Evolutionary conservation across 2,113 vertebrate genomes (phyloP), one percentile per base, ranked within the genome.

Genomic region (Ochotona princeps): DNA sequence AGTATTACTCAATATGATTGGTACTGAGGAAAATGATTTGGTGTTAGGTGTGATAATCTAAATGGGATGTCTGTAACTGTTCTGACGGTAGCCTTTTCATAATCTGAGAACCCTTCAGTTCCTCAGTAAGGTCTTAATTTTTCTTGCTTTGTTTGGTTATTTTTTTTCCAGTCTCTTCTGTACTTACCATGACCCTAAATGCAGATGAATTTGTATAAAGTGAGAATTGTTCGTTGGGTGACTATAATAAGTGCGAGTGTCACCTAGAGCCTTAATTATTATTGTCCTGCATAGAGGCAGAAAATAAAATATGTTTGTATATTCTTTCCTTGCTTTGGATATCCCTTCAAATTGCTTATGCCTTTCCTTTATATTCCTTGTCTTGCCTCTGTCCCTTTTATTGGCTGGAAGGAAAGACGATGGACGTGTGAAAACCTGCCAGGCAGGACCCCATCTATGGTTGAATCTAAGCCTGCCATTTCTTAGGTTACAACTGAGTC

Each of bases 11-110:
- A 30, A 80, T 3, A 72, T 8, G 47, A 25, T 25, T 38, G 23
- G 25, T 83, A 1, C n/a, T 81, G 69, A 83, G 54, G 35, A 85
- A 86, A 57, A 88, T 66, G n/a, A 86, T 87, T 79, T 89, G 72
- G 49, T 90, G 10, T 89, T n/a, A 66, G 44, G 23, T 83, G 1
- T 54, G 66, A 49, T 44, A 78, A 18, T 81, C 14, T 90, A 49
- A 90, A 54, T 32, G 11, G 82, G 20, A 38, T 75, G 6, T 35
- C 25, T 89, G 3, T 60, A 25, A 67, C 35, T 92, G 60, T 79
- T 79, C 38, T 60, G 44, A 72, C 18, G 73, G 0, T 66, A 70
- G n/a, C 25, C 38, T 20, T 93, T 91, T 30, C 17, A 26, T 92
- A 72, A 61, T 54, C 65, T 23, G 38, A 63, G 25, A 82, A 18